A percentile compares a stretch with the other conserved stretches of the same genome.
phyloP scores from a whole-genome alignment of 2,888 invertebrate species.

The Oxyscelio sp. region DNA sequence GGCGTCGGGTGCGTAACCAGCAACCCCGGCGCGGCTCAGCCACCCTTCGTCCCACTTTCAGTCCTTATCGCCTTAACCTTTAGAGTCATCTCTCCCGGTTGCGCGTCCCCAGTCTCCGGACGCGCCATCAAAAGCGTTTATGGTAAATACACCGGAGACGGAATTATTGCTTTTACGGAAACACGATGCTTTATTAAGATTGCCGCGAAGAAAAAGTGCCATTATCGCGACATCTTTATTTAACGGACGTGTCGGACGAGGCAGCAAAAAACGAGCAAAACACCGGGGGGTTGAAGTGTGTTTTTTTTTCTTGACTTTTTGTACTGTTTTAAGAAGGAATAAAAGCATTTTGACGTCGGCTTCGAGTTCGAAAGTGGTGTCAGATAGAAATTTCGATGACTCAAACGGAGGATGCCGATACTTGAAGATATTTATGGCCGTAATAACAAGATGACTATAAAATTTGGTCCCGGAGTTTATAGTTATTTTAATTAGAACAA shows the following conservation, averaged over 20 bases:
- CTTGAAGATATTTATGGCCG: slow-evolving; percentile 1
- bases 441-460: too few relatives aligned
- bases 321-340: neutral
- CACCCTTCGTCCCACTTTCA: slow-evolving; percentile 68
- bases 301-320: too few relatives aligned
- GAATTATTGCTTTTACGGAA: slow-evolving; percentile 74
- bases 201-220: slow-evolving; percentile 65
- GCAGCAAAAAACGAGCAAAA: slow-evolving; percentile 50
- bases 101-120: slow-evolving; percentile 54
- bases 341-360: neutral
- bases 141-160: slow-evolving; percentile 73
- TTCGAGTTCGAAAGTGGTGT: neutral
- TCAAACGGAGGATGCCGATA: neutral
- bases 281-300: neutral
- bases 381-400: slow-evolving; percentile 3
- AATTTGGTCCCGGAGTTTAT: too few relatives aligned
- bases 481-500: too few relatives aligned
- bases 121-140: slow-evolving; percentile 72
- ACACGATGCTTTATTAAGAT: slow-evolving; percentile 72
- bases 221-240: slow-evolving; percentile 70
- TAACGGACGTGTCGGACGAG: slow-evolving; percentile 61
- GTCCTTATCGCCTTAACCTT: slow-evolving; percentile 71
- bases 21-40: slow-evolving; percentile 33
- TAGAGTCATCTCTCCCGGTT: slow-evolving; percentile 43
- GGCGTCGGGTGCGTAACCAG: slow-evolving; percentile 64